Evolutionary conservation across 1,140 invertebrate genomes (phyloP), one percentile per base, ranked within the genome.

Genomic region (Chymomyza costata): DNA sequence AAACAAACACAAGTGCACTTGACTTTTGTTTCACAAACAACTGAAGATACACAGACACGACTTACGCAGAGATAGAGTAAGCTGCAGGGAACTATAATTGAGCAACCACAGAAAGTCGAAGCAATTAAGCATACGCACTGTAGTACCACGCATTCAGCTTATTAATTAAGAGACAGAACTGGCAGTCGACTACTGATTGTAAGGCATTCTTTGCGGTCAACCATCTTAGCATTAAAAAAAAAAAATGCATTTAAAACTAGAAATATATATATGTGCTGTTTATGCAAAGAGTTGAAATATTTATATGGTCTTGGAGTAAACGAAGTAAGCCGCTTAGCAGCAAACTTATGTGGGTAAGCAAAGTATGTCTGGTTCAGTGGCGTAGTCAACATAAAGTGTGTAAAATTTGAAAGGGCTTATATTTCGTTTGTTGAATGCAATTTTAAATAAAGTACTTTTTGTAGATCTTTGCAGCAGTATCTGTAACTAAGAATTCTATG

Each of bases 11-110:
- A 60, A 40, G 40, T 65, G 51, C 55, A 54, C 70, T 69, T 76
- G 48, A 68, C 60, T 76, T 69, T 74, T 74, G 69, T 76, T 74
- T 65, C 70, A 61, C 53, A 61, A 60, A 50, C 64, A 68, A 55
- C 5, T 28, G 10, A 6, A 5, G 25, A 28, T 28, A 28, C 25
- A 28, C 5, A 6, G n/a, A n/a, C n/a, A 10, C 25, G 25, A 28
- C 25, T 5, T 28, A 28, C 34, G 13, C 30, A 18, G 19, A n/a
- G 18, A 34, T n/a, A 50, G 31, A 34, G n/a, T 17, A 2, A 13
- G 18, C 25, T 28, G 25, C 25, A 6, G 10, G 28, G 11, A 11
- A 25, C 14, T 10, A 32, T 3, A 7, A 11, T 2, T 5, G 10
- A 10, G 1, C 16, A 45, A 21, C 11, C 37, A 30, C 48, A 45